Base-by-base conservation (phyloP, 1,140 invertebrate species). In the Theocolax elegans region DNA sequence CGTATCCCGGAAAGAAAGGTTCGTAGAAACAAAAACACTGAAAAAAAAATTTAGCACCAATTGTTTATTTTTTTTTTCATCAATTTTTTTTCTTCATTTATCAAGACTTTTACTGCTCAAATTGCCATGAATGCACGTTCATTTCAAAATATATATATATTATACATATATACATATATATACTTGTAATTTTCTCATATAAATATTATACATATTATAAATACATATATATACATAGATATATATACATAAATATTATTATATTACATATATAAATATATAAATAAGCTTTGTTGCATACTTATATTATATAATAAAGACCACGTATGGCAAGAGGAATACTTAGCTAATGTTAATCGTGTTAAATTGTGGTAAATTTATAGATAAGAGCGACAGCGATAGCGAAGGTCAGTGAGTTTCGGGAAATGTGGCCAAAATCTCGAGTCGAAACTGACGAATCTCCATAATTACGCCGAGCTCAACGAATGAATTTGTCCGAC, bases 1-100 rank as follows among this genome's bases (percentile, higher is more conserved):
- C 95, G 80, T 97, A 97, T 85, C 93, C 94, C 66, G 95, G 95
- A 85, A 97, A 97, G 87, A 97, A 97, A 95, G 95, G 94, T 73
- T 68, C 70, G 70, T 72, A 72, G 19, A 59, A 58, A 69, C 23
- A 69, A 70, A 62, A 46, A 73, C 51, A 74, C 72, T 35, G 31
- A 35, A 35, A 35, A 35, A 35, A 35, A 62, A 67, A 65, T 63
- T 48, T 25, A 71, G 60, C 58, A 58, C 38, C 54, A n/a, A n/a
- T n/a, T 42, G 64, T 53, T 40, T 46, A 3, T 49, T 53, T 40
- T 23, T 35, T 44, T 31, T 38, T 23, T 51, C 46, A 38, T 31
- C n/a, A n/a, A n/a, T 53, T 65, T 27, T 58, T 38, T 58, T 8
- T 49, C 25, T 27, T 46, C n/a, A n/a, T n/a, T n/a, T n/a, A n/a